Conservation (phyloP, 2,113 vertebrate genomes). For the Papio anubis region DNA sequence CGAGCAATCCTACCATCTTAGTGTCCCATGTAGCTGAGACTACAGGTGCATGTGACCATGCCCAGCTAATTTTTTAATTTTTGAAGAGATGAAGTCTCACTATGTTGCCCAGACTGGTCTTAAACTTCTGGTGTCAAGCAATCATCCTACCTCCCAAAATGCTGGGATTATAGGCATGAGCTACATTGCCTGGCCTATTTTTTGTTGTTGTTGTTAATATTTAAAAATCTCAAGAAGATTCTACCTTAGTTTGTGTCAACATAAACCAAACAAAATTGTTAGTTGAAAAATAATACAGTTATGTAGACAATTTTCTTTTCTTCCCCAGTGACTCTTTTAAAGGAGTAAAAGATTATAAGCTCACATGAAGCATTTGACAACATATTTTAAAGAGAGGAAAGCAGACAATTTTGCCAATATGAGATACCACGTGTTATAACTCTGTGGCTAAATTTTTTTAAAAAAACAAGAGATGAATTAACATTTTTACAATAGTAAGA, state of each 20-base stretch:
- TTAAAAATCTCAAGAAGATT: constrained; percentile 2
- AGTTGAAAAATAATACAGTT: background rate
- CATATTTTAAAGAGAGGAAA: background rate
- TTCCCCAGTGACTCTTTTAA: background rate
- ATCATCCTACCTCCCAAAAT: too few species aligned
- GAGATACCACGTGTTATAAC: background rate
- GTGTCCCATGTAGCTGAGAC: too few species aligned
- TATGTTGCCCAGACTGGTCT: too few species aligned
- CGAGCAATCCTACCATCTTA: too few species aligned
- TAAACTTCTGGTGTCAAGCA: too few species aligned
- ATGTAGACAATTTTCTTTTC: background rate
- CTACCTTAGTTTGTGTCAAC: background rate
- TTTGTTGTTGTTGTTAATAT: background rate
- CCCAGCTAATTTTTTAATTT: too few species aligned
- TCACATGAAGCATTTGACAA: background rate
- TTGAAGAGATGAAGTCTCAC: too few species aligned
- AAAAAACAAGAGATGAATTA: background rate
- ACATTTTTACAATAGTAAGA: background rate
- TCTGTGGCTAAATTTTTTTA: background rate
- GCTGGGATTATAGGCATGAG: too few species aligned
- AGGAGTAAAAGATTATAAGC: background rate
- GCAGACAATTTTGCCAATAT: background rate
- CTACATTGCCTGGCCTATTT: background rate
- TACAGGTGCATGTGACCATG: too few species aligned
- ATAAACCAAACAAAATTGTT: constrained; percentile 6